A percentile compares a stretch with the other conserved stretches of the same genome.
Evolutionary conservation across 2,888 invertebrate species (phyloP).

Genomic region (Leptinotarsa haldemani): DNA sequence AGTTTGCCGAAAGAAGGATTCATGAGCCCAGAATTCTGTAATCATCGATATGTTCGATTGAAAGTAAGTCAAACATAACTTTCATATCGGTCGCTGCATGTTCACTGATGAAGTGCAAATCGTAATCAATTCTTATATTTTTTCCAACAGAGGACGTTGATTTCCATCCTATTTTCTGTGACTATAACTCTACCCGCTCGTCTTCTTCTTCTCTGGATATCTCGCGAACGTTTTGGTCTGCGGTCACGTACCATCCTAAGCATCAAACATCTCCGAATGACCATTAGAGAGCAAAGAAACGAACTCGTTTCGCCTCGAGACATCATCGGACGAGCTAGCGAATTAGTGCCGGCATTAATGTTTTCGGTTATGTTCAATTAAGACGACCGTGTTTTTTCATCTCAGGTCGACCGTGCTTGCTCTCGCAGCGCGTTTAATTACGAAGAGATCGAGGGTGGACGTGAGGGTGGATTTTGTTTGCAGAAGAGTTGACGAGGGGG

Average conservation of each 20-base stretch:
- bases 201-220: neutral
- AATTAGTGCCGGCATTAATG: slow-evolving; percentile 52
- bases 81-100: too few species aligned
- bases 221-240: slow-evolving; percentile 4
- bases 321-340: slow-evolving; percentile 49
- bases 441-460: slow-evolving; percentile 5
- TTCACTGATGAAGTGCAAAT: too few species aligned
- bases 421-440: slow-evolving; percentile 6
- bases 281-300: slow-evolving; percentile 49
- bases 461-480: slow-evolving; percentile 2
- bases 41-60: too few species aligned
- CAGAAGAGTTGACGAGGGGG: neutral
- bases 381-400: slow-evolving; percentile 35
- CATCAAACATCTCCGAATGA: slow-evolving; percentile 52
- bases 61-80: too few species aligned
- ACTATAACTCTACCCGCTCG: slow-evolving; percentile 4
- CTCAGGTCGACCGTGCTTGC: neutral
- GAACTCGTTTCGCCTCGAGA: slow-evolving; percentile 21
- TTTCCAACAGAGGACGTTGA: too few species aligned
- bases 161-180: neutral
- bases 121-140: too few species aligned
- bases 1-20: too few species aligned
- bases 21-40: too few species aligned
- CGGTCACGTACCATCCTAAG: slow-evolving; percentile 52
- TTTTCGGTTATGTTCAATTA: slow-evolving; percentile 44